Percentiles rank a stretch among this genome's conserved stretches.
Conservation (phyloP, 2,797 vertebrate species). For the Anabas testudineus region DNA sequence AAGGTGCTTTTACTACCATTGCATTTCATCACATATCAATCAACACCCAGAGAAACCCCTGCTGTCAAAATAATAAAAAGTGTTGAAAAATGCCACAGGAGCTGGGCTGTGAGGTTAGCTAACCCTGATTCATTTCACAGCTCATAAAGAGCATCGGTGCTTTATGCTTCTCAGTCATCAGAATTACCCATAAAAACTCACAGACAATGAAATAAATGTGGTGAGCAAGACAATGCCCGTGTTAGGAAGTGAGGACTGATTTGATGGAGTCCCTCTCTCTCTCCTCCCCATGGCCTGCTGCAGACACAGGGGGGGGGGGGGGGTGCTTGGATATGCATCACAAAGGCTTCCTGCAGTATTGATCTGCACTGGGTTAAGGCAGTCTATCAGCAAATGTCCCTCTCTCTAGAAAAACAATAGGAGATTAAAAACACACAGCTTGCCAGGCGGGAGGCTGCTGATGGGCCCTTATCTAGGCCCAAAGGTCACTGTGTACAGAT, state of each 20-base stretch:
- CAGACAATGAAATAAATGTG: conserved; percentile 70
- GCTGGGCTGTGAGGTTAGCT: conserved; percentile 61
- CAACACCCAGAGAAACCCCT: conserved; percentile 55
- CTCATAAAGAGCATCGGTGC: conserved; percentile 72
- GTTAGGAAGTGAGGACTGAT: conserved; percentile 71
- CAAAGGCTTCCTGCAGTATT: conserved; percentile 86
- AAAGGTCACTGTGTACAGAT: conserved; percentile 84
- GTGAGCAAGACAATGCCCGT: conserved; percentile 63
- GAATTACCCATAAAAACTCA: conserved; percentile 68
- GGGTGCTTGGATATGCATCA: conserved; percentile 85
- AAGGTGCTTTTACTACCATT: conserved; percentile 50
- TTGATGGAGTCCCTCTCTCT: conserved; percentile 75
- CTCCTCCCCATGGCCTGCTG: conserved; percentile 55
- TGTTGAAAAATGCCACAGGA: conserved; percentile 57
- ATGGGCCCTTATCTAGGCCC: conserved; percentile 80
- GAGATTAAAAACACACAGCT: conserved; percentile 83
- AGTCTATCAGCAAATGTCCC: conserved; percentile 86
- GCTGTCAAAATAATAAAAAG: conserved; percentile 74
- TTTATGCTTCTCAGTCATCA: conserved; percentile 58
- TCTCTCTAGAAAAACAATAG: conserved; percentile 84
- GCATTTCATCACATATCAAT: conserved; percentile 70
- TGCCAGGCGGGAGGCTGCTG: conserved; percentile 78
- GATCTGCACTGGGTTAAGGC: conserved; percentile 83
- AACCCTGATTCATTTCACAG: conserved; percentile 80
- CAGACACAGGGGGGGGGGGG: conserved; percentile 53